These are phyloP conservation scores for Macrotrachela quadricornifera DNA, from an alignment of 1,140 invertebrate genomes.

Conservation along the genomic window DNA sequence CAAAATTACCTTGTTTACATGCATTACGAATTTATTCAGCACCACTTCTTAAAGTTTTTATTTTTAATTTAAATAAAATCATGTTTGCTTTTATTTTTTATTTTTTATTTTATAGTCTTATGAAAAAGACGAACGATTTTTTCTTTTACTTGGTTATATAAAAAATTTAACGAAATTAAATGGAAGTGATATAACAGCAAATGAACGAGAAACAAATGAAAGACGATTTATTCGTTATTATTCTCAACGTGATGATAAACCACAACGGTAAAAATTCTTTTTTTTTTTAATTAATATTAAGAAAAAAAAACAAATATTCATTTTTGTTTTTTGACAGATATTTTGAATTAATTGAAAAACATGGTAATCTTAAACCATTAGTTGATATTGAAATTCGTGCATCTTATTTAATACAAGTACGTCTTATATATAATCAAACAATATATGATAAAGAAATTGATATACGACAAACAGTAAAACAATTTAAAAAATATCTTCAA, in stretches of 20 bases:
- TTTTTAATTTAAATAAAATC: conserved; percentile 12
- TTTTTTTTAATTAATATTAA: no score
- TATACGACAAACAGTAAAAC: conserved; percentile 28
- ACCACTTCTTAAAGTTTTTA: conserved; percentile 38
- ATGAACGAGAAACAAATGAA: conserved; percentile 69
- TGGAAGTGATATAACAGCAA: conserved; percentile 53
- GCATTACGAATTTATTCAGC: conserved; percentile 50
- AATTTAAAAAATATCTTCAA: conserved; percentile 35
- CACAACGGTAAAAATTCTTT: no score
- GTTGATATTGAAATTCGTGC: conserved; percentile 61
- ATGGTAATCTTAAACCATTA: conserved; percentile 62
- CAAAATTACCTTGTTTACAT: conserved; percentile 53
- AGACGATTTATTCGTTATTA: conserved; percentile 69
- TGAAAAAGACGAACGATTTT: conserved; percentile 60
- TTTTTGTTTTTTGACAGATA: no score
- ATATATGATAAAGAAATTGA: conserved; percentile 34
- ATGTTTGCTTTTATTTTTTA: background rate
- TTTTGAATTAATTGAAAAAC: conserved; percentile 50
- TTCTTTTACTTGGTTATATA: conserved; percentile 58
- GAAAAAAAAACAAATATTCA: no score
- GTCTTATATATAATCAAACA: conserved; percentile 49
- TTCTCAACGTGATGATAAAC: conserved; percentile 39
- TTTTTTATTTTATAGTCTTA: conserved; percentile 38
- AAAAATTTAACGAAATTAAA: conserved; percentile 64
- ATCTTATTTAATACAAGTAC: conserved; percentile 60